Base-by-base conservation (phyloP, 2,113 vertebrate genomes). In the Bos javanicus region DNA sequence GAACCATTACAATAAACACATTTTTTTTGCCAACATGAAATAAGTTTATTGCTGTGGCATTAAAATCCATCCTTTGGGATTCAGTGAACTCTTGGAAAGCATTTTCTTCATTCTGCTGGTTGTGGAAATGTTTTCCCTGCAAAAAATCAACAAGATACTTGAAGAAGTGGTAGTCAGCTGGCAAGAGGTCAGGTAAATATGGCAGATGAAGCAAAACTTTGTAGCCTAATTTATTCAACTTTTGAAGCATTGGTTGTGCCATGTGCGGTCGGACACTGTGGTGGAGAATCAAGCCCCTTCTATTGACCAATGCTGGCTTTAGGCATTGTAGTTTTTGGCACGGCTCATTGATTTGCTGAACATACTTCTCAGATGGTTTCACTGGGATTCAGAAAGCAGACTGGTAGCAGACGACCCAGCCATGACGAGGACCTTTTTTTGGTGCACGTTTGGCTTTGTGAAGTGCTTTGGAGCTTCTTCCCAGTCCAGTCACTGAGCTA, bases 241-340 rank as follows among this genome's bases (percentile, higher is more conserved):
- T 43, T 25, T 74, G 36, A 74, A 43, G 71, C 71, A 43, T 25
- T 74, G 21, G 21, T 74, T 43, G 21, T 43, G 36, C 28, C 15
- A 14, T 13, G 23, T 74, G 36, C 0, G 0, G 21, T 43, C 0
- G 5, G 36, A 39, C 71, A 74, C 14, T 25, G 21, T 13, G 36
- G 71, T 39, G 21, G 1, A 74, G 21, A 74, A 43, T 43, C 1
- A 11, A 43, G 36, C 11, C 71, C 11, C 43, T 74, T 74, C 36
- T 74, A 6, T 74, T 43, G 36, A 43, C 36, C 71, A 74, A 14
- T 74, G 71, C 36, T 43, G 71, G 36, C 21, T 74, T 74, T 74
- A 13, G 36, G 36, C 36, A 43, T 14, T 74, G 71, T 25, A 74
- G 36, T 43, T 74, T 74, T 43, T 14, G 71, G 36, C 14, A 5